These are phyloP conservation scores for Urocynchramus pylzowi DNA, from an alignment of 2,113 vertebrate species.

Conservation along the genomic window DNA sequence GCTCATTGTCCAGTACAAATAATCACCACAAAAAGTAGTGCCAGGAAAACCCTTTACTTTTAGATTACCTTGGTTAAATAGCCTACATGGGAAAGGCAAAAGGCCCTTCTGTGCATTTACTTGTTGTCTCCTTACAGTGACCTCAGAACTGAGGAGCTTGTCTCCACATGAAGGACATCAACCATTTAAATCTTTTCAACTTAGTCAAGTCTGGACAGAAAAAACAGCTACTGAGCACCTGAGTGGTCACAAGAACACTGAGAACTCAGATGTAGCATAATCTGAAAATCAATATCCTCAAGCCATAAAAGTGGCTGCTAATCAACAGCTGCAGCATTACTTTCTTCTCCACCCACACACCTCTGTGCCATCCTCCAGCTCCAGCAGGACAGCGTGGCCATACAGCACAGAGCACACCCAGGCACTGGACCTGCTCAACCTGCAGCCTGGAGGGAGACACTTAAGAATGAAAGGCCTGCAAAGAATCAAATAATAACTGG, in stretches of 20 bases:
- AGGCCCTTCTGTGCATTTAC: not conserved
- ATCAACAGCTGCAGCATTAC: not conserved
- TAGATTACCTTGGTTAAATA: not conserved
- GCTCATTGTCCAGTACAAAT: not conserved
- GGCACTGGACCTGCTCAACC: not conserved
- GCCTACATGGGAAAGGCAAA: not conserved
- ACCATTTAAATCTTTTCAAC: not conserved
- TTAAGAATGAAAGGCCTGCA: not conserved
- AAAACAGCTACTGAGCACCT: not conserved
- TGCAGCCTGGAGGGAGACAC: not conserved
- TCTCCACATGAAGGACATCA: not conserved
- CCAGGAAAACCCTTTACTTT: not conserved
- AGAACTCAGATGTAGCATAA: not conserved
- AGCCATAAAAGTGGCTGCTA: not conserved
- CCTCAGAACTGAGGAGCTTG: not conserved
- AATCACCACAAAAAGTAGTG: not conserved
- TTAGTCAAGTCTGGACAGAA: not conserved
- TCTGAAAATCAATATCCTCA: not conserved
- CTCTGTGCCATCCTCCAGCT: not conserved
- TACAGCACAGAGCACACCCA: not conserved
- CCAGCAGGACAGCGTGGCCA: fast-evolving
- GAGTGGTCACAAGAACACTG: not conserved
- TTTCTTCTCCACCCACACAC: not conserved
- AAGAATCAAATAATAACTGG: not conserved
- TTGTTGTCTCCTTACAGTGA: not conserved